A percentile compares a stretch with the other conserved stretches of the same genome.
phyloP scores from a whole-genome alignment of 2,888 invertebrate species.

The Andrena marginata region DNA sequence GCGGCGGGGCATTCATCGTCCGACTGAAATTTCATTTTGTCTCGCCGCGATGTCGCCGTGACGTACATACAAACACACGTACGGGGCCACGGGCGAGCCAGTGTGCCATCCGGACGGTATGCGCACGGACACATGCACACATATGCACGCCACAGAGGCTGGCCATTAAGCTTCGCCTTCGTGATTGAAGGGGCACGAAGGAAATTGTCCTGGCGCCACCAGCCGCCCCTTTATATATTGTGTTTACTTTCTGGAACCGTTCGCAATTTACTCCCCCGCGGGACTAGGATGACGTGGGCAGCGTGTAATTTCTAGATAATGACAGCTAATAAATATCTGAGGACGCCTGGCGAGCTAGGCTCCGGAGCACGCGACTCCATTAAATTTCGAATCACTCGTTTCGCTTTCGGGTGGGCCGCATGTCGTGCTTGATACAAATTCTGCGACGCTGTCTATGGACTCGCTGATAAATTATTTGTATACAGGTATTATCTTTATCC shows the following conservation, averaged over 20 bases:
- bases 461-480: not conserved
- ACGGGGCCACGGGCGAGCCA: not conserved
- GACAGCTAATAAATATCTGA: slow-evolving; percentile 52
- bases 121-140: not conserved
- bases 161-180: slow-evolving; percentile 59
- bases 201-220: slow-evolving; percentile 61
- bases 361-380: slow-evolving; percentile 21
- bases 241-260: slow-evolving; percentile 53
- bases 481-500: not conserved
- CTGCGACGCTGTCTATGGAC: not conserved
- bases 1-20: slow-evolving; percentile 60
- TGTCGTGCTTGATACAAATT: not conserved
- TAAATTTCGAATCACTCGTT: slow-evolving; percentile 41
- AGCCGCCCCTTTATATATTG: slow-evolving; percentile 39
- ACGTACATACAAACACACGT: slow-evolving; percentile 41
- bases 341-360: slow-evolving; percentile 4
- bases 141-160: not conserved
- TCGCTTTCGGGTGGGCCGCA: slow-evolving; percentile 28
- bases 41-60: slow-evolving; percentile 56
- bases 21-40: slow-evolving; percentile 74
- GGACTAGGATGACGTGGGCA: slow-evolving; percentile 27
- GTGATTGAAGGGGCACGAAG: slow-evolving; percentile 63
- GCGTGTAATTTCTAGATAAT: slow-evolving; percentile 59
- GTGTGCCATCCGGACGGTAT: not conserved
- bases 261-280: slow-evolving; percentile 51